These are phyloP conservation scores for Mercenaria mercenaria DNA, from an alignment of 1,140 invertebrate species.

Conservation along the genomic window DNA sequence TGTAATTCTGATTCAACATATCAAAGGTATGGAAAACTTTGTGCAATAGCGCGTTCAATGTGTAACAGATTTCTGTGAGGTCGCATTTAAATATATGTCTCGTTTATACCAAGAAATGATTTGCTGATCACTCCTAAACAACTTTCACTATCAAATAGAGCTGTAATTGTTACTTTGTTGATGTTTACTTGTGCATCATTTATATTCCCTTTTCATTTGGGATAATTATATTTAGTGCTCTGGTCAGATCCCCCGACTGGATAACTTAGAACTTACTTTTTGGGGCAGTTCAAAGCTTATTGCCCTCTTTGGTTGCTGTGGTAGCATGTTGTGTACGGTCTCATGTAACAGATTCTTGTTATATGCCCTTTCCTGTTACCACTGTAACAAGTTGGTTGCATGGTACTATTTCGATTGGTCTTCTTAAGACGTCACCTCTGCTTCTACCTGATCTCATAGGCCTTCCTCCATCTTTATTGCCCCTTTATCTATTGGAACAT, in stretches of 20 bases:
- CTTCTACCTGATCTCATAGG: not conserved
- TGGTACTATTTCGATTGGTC: not conserved
- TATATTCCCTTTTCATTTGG: not conserved
- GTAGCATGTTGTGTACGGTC: not conserved
- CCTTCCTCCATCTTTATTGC: too few species aligned
- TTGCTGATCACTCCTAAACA: not conserved
- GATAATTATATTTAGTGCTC: not conserved
- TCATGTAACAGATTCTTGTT: not conserved
- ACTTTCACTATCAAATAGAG: not conserved
- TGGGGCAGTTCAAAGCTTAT: not conserved
- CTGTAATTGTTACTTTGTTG: not conserved
- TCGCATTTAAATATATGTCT: not conserved
- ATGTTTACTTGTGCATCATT: not conserved
- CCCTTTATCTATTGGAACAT: too few species aligned
- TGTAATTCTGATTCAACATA: slow-evolving; percentile 4
- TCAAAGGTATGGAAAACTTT: not conserved
- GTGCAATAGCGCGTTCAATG: slow-evolving; percentile 10
- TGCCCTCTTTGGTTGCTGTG: not conserved
- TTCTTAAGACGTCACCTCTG: not conserved
- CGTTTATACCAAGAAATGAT: not conserved
- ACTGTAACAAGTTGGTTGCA: not conserved
- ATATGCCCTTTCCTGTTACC: not conserved
- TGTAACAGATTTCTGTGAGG: not conserved
- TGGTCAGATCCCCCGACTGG: not conserved
- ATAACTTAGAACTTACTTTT: not conserved